Evolutionary conservation across 2,888 invertebrate genomes (phyloP), one percentile per base, ranked within the genome.

Genomic region (Odiellus spinosus): DNA sequence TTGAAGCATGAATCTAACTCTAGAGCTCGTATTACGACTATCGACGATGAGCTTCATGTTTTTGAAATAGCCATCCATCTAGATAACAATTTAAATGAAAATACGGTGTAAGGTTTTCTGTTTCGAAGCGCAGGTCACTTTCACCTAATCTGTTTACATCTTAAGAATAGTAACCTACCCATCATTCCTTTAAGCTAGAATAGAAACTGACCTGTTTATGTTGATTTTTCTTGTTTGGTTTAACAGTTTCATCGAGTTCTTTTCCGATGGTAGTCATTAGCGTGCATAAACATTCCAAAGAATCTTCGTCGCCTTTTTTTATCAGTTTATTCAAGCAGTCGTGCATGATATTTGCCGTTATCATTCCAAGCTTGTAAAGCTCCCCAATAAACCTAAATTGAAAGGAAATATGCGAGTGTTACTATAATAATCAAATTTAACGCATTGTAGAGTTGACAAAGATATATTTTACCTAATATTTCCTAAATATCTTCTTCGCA

Each of bases 271-370:
- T 95, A 3, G 85, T 81, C 21, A 95, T 71, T 47, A 95, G 71
- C 65, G 87, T 83, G 66, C 93, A 93, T 5, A 95, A 71, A 64
- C 93, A 90, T 66, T 95, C 93, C 0, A 91, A 70, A 63, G 82
- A 83, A 62, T 95, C 93, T 64, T 93, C 91, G 59, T 85, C 84
- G 43, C 51, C 49, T 52, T 78, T 76, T 32, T 76, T 74, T 21
- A 93, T 70, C 53, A 93, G 70, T 53, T 79, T 74, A 44, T 73
- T 72, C 62, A 93, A 78, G 64, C 93, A 91, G 55, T 78, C 75
- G 49, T 79, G 73, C 81, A 93, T 93, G 53, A 93, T 90, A 59
- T 77, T 81, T 1, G 76, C 73, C 0, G 84, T 87, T 52, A 95
- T 69, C 82, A 93, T 87, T 55, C 79, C 76, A 59, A 87, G 75